Evolutionary conservation across 2,797 vertebrate species (phyloP).

Genomic region (Characodon lateralis): DNA sequence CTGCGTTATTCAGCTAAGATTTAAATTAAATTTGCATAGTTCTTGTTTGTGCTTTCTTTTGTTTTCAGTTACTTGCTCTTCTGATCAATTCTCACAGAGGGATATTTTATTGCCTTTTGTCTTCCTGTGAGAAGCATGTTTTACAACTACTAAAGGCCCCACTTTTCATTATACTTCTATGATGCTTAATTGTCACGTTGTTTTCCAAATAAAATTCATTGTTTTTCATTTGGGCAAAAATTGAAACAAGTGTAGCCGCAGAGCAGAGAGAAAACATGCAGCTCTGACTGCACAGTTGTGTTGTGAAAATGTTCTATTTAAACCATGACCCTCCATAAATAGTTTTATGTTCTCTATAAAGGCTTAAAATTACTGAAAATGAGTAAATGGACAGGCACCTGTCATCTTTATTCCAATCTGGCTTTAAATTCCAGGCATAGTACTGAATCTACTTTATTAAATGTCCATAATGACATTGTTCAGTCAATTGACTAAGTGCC

Average conservation of each 20-base stretch:
- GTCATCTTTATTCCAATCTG: conserved; percentile 15
- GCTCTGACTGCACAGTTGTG: conserved; percentile 12
- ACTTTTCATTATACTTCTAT: conserved; percentile 2
- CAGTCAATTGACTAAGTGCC: no score
- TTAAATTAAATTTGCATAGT: background rate
- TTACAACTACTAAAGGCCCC: background rate
- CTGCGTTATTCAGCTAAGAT: background rate
- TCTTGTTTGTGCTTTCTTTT: background rate
- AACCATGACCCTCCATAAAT: conserved; percentile 31
- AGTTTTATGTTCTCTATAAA: conserved; percentile 37
- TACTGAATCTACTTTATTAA: no score
- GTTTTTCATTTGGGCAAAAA: conserved; percentile 33
- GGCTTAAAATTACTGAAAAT: conserved; percentile 20
- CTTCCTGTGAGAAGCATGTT: background rate
- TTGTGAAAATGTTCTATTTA: conserved; percentile 31
- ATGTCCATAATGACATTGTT: no score
- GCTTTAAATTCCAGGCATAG: no score
- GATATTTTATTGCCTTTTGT: background rate
- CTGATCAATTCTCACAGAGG: background rate
- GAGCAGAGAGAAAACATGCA: conserved; percentile 28
- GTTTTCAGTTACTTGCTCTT: background rate
- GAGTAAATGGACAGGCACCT: conserved; percentile 25
- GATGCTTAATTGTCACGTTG: conserved; percentile 13
- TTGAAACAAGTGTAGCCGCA: conserved; percentile 39
- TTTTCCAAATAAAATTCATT: conserved; percentile 45